Percentiles rank a stretch among this genome's conserved stretches.
phyloP scores from a whole-genome alignment of 1,140 invertebrate genomes.

The Belonocnema kinseyi region DNA sequence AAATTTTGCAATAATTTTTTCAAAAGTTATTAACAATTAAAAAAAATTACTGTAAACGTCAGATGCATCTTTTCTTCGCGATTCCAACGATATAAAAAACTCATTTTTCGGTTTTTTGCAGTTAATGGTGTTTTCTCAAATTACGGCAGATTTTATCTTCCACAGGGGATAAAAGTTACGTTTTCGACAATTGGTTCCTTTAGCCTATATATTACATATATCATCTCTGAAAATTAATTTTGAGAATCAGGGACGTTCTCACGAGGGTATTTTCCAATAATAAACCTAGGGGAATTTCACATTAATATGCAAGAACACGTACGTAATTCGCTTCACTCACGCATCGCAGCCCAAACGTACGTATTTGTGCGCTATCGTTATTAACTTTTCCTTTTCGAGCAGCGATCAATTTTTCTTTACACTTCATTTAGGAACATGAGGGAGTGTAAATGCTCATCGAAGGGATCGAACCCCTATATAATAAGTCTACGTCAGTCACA shows the following conservation, averaged over 20 bases:
- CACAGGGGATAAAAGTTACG: too few relatives aligned
- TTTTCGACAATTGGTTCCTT: too few relatives aligned
- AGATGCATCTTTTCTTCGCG: too few relatives aligned
- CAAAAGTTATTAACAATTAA: too few relatives aligned
- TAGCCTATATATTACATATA: too few relatives aligned
- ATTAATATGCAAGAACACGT: slow-evolving; percentile 19
- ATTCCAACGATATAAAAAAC: too few relatives aligned
- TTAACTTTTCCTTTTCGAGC: slow-evolving; percentile 18
- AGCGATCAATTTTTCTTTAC: slow-evolving; percentile 21
- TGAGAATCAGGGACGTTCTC: neutral
- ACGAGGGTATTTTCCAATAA: slow-evolving; percentile 8
- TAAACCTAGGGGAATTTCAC: slow-evolving; percentile 12
- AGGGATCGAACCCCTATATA: slow-evolving; percentile 26
- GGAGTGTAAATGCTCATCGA: neutral
- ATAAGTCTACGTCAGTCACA: slow-evolving; percentile 1
- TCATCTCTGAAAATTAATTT: neutral
- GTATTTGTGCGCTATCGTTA: slow-evolving; percentile 11
- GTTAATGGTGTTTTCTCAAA: too few relatives aligned
- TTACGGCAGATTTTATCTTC: too few relatives aligned
- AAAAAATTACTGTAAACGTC: too few relatives aligned
- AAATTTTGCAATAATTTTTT: too few relatives aligned
- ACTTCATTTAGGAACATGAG: slow-evolving; percentile 13
- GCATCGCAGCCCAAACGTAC: neutral
- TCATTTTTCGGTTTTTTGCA: too few relatives aligned
- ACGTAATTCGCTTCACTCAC: slow-evolving; percentile 20